These are phyloP conservation scores for Lophius americanus DNA, from an alignment of 2,797 vertebrate genomes.

Conservation along the genomic window DNA sequence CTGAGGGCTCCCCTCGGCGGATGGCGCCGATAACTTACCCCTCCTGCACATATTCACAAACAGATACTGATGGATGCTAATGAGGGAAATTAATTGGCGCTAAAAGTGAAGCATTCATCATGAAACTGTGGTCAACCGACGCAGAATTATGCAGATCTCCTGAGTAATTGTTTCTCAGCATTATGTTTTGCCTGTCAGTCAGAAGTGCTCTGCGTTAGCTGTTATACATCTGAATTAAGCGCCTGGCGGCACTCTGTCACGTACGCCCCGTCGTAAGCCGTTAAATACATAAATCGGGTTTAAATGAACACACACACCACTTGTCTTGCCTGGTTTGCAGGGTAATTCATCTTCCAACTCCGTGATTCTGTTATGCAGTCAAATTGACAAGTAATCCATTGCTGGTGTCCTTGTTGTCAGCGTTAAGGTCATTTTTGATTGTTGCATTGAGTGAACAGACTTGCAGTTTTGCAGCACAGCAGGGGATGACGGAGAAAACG, in stretches of 20 bases:
- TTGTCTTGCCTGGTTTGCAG: constrained; percentile 83
- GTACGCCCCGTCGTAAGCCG: constrained; percentile 69
- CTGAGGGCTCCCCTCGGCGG: constrained; percentile 59
- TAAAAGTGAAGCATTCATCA: constrained; percentile 41
- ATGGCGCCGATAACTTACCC: constrained; percentile 6
- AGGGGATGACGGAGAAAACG: constrained; percentile 53
- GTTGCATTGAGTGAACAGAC: constrained; percentile 74
- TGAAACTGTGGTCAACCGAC: constrained; percentile 43
- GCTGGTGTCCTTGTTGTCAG: constrained; percentile 84
- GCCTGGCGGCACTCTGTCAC: constrained; percentile 71
- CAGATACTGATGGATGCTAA: constrained; percentile 48
- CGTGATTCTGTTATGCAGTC: constrained; percentile 86
- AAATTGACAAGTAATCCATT: constrained; percentile 88
- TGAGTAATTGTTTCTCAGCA: constrained; percentile 67
- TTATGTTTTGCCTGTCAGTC: constrained; percentile 71
- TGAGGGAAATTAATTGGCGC: constrained; percentile 51
- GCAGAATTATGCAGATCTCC: constrained; percentile 26
- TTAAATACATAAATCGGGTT: constrained; percentile 86
- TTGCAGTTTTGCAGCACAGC: constrained; percentile 57
- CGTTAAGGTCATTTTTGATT: constrained; percentile 85
- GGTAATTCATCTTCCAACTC: constrained; percentile 86
- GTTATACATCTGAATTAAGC: constrained; percentile 83
- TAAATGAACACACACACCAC: constrained; percentile 86
- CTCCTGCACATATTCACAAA: not conserved
- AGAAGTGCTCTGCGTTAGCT: constrained; percentile 58